Evolutionary conservation across 1,140 invertebrate species (phyloP).

Genomic region (Rhizoglyphus robini): DNA sequence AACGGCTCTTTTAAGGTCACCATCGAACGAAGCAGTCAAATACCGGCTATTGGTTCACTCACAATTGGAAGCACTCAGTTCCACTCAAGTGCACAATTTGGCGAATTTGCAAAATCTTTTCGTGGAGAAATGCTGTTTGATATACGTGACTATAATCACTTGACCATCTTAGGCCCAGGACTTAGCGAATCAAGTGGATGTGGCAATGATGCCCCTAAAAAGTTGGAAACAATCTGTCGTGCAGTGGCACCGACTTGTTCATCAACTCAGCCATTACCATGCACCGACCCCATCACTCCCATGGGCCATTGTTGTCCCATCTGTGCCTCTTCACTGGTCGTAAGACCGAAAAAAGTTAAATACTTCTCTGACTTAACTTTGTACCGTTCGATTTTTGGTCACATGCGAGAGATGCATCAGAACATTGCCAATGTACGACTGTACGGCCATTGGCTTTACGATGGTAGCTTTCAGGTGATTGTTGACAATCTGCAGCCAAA

Average conservation of each 20-base stretch:
- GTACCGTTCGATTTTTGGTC: not conserved
- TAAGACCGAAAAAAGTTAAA: not conserved
- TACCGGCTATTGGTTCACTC: not conserved
- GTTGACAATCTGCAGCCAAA: not conserved
- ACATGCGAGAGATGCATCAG: not conserved
- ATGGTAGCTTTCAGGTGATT: not conserved
- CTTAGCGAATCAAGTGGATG: not conserved
- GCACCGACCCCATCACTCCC: not conserved
- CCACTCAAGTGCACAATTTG: not conserved
- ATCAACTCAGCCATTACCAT: not conserved
- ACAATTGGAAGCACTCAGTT: not conserved
- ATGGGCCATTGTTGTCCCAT: conserved; percentile 9
- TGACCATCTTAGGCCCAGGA: not conserved
- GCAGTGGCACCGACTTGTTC: not conserved
- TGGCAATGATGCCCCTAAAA: conserved; percentile 8
- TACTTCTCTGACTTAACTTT: not conserved
- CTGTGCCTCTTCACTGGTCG: not conserved
- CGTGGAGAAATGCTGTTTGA: not conserved
- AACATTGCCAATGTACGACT: not conserved
- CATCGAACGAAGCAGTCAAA: not conserved
- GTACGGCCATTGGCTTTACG: not conserved
- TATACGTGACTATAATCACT: not conserved
- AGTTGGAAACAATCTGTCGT: not conserved
- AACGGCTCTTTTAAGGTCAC: conserved; percentile 5
- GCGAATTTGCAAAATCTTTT: conserved; percentile 2